These are phyloP conservation scores for Psettodes erumei DNA, from an alignment of 2,113 vertebrate species.

Conservation along the genomic window DNA sequence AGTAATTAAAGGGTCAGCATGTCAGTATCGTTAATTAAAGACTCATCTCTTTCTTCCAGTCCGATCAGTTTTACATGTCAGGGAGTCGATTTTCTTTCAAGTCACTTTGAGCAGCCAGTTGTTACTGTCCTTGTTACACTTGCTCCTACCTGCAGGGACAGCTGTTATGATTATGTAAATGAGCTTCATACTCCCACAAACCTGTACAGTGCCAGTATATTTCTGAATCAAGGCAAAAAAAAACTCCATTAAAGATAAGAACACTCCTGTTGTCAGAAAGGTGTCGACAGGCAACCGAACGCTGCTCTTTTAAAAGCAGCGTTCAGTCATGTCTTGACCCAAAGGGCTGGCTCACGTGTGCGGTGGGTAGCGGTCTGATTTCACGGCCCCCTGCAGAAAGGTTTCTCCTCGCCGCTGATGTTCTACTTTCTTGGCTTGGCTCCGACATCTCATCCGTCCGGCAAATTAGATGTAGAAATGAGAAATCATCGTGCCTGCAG, in stretches of 20 bases:
- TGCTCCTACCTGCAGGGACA: background rate
- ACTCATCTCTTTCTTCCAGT: background rate
- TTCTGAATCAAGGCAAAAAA: no score
- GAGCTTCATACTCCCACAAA: background rate
- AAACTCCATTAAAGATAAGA: conserved; percentile 15
- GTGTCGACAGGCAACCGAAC: background rate
- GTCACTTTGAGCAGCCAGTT: background rate
- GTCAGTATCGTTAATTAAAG: no score
- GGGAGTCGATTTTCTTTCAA: background rate
- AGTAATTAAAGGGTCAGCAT: no score
- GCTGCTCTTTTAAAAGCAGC: background rate
- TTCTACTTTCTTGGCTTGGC: conserved; percentile 33
- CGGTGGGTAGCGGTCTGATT: conserved; percentile 15
- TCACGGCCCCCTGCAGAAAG: conserved; percentile 15
- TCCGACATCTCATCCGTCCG: conserved; percentile 65
- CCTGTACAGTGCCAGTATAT: background rate
- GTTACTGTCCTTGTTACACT: background rate
- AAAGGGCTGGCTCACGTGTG: background rate
- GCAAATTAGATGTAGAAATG: conserved; percentile 75
- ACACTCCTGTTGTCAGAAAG: background rate
- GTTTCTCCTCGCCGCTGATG: conserved; percentile 50
- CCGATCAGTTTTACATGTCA: background rate
- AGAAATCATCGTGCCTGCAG: conserved; percentile 66
- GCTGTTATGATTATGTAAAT: background rate
- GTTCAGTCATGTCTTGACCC: background rate